Percentiles rank a stretch among this genome's conserved stretches.
Evolutionary conservation across 2,888 invertebrate species (phyloP).

Genomic region (Leucophenga montana): DNA sequence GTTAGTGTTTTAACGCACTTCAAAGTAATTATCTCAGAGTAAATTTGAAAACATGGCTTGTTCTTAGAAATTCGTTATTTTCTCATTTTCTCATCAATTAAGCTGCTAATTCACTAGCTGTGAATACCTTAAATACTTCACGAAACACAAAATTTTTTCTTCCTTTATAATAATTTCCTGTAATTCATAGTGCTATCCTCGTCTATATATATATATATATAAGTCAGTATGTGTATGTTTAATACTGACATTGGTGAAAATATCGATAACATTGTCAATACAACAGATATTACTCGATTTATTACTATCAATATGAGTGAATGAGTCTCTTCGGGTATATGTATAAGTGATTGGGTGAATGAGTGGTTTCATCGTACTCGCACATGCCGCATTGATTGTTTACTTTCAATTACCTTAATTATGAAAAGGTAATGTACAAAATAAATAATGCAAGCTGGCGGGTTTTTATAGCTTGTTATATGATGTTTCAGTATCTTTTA

Average conservation of each 20-base stretch:
- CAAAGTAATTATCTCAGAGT: too few relatives aligned
- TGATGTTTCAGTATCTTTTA: neutral
- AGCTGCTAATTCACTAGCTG: too few relatives aligned
- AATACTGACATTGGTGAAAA: constrained; percentile 1
- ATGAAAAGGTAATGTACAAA: constrained; percentile 55
- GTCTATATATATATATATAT: neutral
- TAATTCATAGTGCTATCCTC: too few relatives aligned
- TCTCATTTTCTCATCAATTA: too few relatives aligned
- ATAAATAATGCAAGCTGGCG: constrained; percentile 15
- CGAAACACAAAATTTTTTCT: too few relatives aligned
- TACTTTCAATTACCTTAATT: constrained; percentile 71
- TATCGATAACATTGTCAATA: constrained; percentile 23
- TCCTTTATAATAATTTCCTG: too few relatives aligned
- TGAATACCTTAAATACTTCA: too few relatives aligned
- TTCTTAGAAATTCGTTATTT: too few relatives aligned
- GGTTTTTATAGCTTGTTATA: neutral
- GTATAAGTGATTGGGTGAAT: neutral
- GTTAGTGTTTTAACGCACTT: too few relatives aligned
- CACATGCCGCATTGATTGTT: constrained; percentile 51
- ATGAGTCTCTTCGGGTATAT: too few relatives aligned
- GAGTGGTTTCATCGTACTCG: constrained; percentile 30
- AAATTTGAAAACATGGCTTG: too few relatives aligned
- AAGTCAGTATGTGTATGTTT: neutral
- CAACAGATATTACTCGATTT: constrained; percentile 13
- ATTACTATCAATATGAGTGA: constrained; percentile 14